Base-by-base conservation (phyloP, 2,113 vertebrate species). In the Pituophis catenifer region DNA sequence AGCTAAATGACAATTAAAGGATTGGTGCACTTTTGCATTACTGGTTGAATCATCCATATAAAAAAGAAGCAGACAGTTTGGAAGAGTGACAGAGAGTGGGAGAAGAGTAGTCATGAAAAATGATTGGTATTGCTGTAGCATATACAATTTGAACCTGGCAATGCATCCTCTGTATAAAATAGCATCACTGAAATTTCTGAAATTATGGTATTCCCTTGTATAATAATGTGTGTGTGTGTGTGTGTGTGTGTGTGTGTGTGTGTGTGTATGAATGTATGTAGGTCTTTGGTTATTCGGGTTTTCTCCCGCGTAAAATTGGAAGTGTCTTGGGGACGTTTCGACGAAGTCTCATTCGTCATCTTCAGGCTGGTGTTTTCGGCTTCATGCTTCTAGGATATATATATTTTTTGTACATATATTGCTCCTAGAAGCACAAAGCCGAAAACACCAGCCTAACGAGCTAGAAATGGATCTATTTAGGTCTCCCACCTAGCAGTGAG, bases 261-360 rank as follows among this genome's bases (percentile, higher is more conserved):
- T 6, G 48, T 50, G 0, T 6, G 5, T 50, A 1, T 6, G 0
- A 8, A 7, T 50, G 6, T 8, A 7, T 7, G 48, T 48, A 48
- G 38, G 38, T 44, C 38, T 44, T 44, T 44, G 38, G 38, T 44
- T 44, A 44, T 44, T 44, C 38, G 3, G 38, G 38, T 44, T 44
- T 44, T 44, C 38, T 44, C 2, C 38, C 2, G 1, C 38, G 2
- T 44, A 44, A 44, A 44, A 44, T 44, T 44, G 38, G 38, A 44
- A 44, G 38, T 44, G 38, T 44, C 38, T 44, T 44, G 38, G 38
- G 2, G 38, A 44, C 38, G 38, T 44, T 44, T 44, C 38, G 38
- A 44, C 38, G 38, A 44, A 44, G 38, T 44, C 38, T 44, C 2
- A 44, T 44, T 44, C 38, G 38, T 44, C 38, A 44, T 44, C 38